Evolutionary conservation across 64 coral and sea anemone genomes (phyloP).

Genomic region (Actinia equina): DNA sequence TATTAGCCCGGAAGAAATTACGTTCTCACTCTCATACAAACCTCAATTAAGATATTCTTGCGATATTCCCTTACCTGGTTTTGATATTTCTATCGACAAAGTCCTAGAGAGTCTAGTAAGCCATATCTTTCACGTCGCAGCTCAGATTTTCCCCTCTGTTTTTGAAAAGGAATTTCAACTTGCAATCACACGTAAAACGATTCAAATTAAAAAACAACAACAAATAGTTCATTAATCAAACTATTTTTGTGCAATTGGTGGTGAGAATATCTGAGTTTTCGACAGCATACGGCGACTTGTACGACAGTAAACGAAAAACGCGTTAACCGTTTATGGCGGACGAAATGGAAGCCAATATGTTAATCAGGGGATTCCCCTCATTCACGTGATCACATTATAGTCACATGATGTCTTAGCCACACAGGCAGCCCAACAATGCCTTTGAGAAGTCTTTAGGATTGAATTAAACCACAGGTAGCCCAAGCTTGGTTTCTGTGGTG

Average conservation of each 20-base stretch:
- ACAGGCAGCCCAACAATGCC: not conserved
- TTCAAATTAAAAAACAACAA: not conserved
- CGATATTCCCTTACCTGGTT: not conserved
- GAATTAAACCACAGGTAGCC: no score
- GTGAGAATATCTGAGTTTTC: not conserved
- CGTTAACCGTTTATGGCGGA: not conserved
- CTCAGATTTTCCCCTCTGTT: not conserved
- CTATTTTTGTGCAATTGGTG: not conserved
- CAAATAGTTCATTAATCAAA: not conserved
- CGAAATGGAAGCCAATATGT: not conserved
- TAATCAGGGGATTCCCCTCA: not conserved
- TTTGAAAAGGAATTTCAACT: not conserved
- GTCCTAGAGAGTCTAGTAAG: not conserved
- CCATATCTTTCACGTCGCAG: constrained; percentile 1
- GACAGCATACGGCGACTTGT: not conserved
- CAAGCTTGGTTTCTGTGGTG: no score
- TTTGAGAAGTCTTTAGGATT: no score
- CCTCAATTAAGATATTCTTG: not conserved
- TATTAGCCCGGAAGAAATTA: not conserved
- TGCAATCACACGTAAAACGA: no score
- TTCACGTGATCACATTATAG: not conserved
- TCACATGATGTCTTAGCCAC: not conserved
- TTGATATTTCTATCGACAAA: not conserved
- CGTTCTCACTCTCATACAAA: not conserved
- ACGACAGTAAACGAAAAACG: not conserved